Base-by-base conservation (phyloP, 2,888 invertebrate species). In the Empis livida region DNA sequence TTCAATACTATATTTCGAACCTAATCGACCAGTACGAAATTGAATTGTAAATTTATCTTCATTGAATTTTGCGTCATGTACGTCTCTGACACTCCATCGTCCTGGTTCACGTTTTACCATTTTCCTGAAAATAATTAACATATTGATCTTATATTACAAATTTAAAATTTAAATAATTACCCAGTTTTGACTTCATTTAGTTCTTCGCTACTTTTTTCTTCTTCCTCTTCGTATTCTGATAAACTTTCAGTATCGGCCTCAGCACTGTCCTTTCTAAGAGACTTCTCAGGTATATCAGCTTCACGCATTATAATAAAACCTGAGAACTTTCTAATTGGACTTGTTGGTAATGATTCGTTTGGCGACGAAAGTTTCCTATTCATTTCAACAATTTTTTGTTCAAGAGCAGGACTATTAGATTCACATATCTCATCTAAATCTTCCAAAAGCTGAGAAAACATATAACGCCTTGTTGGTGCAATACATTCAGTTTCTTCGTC, bases 11-110 rank as follows among this genome's bases (percentile, higher is more conserved):
- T 27, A 27, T 27, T 27, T 20, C 3, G 9, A 63, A 46, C 79
- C 78, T 53, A 84, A 72, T 46, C 78, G 75, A 0, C 85, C 84
- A 0, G 82, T 82, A 45, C 87, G 72, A 59, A 90, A 89, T 53
- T 84, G 81, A 40, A 88, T 71, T 0, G 78, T 78, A 6, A 85
- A 78, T 59, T 87, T 86, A 58, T 90, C 89, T 62, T 91, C 91
- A 61, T 88, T 88, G 59, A 82, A 90, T 63, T 88, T 87, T 49
- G 79, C 74, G 54, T 87, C 87, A 57, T 86, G 84, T 9, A 86
- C 74, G 56, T 82, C 80, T 55, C 80, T 77, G 16, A 75, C 78
- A 1, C 81, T 81, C 87, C 87, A 87, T 40, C 75, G 71, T 5
- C 71, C 71, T 17, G 61, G 4, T 23, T 23, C 23, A 14, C 14